Evolutionary conservation across 2,888 invertebrate species (phyloP).

Genomic region (Phymatocera aterrima): DNA sequence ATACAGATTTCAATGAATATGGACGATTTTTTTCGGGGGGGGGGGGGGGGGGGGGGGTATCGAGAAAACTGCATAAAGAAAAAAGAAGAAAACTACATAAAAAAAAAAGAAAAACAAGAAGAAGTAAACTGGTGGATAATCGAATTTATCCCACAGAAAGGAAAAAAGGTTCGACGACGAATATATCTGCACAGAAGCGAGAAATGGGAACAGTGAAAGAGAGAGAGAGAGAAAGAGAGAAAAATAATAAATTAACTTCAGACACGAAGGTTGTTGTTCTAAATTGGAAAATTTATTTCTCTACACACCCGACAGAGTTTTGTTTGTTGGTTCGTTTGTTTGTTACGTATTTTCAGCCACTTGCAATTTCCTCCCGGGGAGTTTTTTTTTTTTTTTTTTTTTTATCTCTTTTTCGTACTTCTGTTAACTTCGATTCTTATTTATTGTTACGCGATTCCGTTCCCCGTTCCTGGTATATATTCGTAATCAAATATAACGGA

Average conservation of each 20-base stretch:
- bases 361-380: not conserved
- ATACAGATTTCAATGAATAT: no score
- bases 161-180: not conserved
- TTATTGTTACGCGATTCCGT: not conserved
- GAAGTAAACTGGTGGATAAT: no score
- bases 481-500: not conserved
- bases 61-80: no score
- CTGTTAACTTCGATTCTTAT: conserved; percentile 7
- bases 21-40: no score
- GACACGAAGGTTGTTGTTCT: conserved; percentile 1
- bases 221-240: not conserved
- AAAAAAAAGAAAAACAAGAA: no score
- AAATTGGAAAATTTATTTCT: conserved; percentile 26
- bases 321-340: not conserved
- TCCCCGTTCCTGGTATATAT: no score
- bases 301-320: not conserved
- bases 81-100: no score
- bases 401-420: not conserved
- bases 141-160: not conserved
- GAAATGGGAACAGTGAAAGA: not conserved
- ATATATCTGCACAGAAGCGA: not conserved
- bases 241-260: not conserved
- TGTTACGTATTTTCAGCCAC: conserved; percentile 7
- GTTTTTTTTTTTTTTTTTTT: not conserved
- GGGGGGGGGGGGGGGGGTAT: no score